Conservation (phyloP, 1,140 invertebrate species). For the Eulimnadia texana region DNA sequence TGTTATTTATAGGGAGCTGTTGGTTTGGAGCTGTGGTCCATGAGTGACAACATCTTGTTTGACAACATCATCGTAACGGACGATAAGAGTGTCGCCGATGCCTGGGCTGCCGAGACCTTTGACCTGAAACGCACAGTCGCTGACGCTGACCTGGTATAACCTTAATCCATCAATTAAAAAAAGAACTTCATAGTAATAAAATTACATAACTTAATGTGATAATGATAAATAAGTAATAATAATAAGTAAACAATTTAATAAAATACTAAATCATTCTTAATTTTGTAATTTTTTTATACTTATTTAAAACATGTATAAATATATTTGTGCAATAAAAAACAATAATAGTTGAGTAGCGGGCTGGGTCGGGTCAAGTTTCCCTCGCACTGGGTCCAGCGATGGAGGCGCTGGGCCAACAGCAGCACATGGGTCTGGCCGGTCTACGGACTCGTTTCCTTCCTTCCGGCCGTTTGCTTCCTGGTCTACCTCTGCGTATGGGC, state of each 20-base stretch:
- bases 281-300: neutral
- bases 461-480: constrained; percentile 5
- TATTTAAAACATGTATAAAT: neutral
- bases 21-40: constrained; percentile 95
- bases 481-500: neutral
- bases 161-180: neutral
- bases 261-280: neutral
- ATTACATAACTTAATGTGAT: neutral
- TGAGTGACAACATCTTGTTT: constrained; percentile 84
- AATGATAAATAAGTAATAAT: neutral
- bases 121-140: constrained; percentile 65
- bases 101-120: constrained; percentile 73
- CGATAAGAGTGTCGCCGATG: constrained; percentile 54
- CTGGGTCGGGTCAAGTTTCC: neutral
- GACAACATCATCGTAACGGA: constrained; percentile 92
- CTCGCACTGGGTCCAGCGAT: constrained; percentile 5
- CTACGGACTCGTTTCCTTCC: constrained; percentile 8
- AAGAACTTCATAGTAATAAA: neutral
- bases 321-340: neutral
- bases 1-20: constrained; percentile 56
- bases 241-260: neutral
- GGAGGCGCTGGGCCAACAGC: constrained; percentile 13
- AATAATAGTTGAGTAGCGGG: neutral
- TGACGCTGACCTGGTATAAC: constrained; percentile 51
- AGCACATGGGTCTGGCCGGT: constrained; percentile 8